phyloP scores from a whole-genome alignment of 2,888 invertebrate species.

The Xanthia icteritia region DNA sequence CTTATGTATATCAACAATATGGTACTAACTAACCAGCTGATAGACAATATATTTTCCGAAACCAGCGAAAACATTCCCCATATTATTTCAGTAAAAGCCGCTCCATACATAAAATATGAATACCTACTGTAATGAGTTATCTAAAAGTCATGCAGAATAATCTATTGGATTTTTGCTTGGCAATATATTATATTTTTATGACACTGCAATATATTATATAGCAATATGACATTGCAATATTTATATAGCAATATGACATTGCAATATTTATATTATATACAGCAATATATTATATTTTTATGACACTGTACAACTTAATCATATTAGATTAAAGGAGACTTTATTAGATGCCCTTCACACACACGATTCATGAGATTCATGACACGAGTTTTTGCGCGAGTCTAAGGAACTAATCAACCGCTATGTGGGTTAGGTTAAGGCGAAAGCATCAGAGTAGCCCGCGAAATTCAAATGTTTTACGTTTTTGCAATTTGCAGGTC shows the following conservation, averaged over 20 bases:
- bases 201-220: constrained; percentile 38
- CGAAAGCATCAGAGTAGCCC: no score
- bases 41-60: constrained; percentile 36
- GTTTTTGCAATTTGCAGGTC: no score
- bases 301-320: constrained; percentile 56
- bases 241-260: no score
- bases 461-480: no score
- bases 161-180: constrained; percentile 59
- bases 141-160: constrained; percentile 57
- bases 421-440: constrained; percentile 54
- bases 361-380: constrained; percentile 40
- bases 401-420: constrained; percentile 56
- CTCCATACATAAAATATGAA: constrained; percentile 61
- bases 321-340: constrained; percentile 52
- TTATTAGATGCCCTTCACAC: constrained; percentile 55
- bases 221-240: no score
- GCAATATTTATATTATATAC: no score
- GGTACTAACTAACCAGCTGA: constrained; percentile 19
- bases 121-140: constrained; percentile 55
- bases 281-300: constrained; percentile 49
- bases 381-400: constrained; percentile 56
- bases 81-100: constrained; percentile 50
- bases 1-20: not conserved
- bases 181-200: constrained; percentile 38
- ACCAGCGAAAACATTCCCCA: constrained; percentile 40